phyloP scores from a whole-genome alignment of 2,113 vertebrate genomes.

The Mastomys natalensis region DNA sequence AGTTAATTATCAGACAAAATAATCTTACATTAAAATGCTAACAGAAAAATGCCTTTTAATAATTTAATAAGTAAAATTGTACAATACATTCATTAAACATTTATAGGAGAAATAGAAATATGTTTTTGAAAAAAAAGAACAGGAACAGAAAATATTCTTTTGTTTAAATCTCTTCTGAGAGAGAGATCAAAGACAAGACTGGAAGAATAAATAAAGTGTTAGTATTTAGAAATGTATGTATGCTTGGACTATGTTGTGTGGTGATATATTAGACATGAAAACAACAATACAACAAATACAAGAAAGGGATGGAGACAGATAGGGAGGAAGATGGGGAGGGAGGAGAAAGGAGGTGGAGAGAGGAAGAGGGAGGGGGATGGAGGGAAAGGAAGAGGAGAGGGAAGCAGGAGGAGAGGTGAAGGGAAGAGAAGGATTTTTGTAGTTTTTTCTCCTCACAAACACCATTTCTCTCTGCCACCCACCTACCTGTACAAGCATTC shows the following conservation, averaged over 20 bases:
- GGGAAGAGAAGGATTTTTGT: not conserved
- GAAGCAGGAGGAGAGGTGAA: not conserved
- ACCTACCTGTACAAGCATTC: not conserved
- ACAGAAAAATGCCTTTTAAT: constrained; percentile 22
- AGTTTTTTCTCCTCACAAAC: not conserved
- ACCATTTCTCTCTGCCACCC: not conserved
- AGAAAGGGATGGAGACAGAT: not conserved
- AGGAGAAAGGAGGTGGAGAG: not conserved
- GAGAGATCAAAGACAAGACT: not conserved
- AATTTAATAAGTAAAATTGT: not conserved
- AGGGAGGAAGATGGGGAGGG: not conserved
- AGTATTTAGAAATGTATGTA: not conserved
- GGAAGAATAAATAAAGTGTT: not conserved
- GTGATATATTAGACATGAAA: not conserved
- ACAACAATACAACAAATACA: constrained; percentile 19
- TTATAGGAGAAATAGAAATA: not conserved
- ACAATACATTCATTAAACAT: not conserved
- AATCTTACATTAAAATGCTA: constrained; percentile 27
- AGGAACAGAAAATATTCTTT: not conserved
- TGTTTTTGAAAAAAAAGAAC: not conserved
- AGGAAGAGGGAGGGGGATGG: not conserved
- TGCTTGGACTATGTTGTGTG: not conserved
- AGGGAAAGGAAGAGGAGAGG: too few species aligned
- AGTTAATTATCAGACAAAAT: constrained; percentile 42
- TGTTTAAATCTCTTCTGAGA: not conserved